A percentile compares a stretch with the other conserved stretches of the same genome.
Evolutionary conservation across 2,113 vertebrate genomes (phyloP).

Genomic region (Ardeotis arabs): DNA sequence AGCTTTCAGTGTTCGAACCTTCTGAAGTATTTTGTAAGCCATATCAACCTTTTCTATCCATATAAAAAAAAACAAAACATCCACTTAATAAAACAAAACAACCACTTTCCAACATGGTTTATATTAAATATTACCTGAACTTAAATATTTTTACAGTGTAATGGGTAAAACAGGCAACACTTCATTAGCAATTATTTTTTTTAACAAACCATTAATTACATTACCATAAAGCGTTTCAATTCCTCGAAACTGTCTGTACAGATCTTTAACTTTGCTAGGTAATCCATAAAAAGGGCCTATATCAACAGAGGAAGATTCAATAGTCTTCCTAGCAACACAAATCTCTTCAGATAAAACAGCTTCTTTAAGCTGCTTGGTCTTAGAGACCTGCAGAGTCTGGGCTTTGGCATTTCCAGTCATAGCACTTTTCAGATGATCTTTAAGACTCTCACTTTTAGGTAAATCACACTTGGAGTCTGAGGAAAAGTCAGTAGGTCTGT

Average conservation of each 20-base stretch:
- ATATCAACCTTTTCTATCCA: background rate
- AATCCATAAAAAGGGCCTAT: conserved; percentile 95
- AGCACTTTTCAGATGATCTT: conserved; percentile 86
- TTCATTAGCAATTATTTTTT: background rate
- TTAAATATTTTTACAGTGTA: background rate
- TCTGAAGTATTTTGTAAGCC: background rate
- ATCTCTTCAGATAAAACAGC: conserved; percentile 86
- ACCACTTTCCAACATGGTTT: background rate
- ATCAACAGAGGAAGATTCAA: conserved; percentile 78
- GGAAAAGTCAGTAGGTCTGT: background rate
- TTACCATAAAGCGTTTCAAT: conserved; percentile 93
- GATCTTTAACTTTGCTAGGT: conserved; percentile 90
- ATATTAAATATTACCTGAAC: background rate
- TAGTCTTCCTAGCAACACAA: conserved; percentile 78
- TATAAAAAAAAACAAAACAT: background rate
- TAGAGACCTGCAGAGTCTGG: conserved; percentile 75
- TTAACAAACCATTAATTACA: background rate
- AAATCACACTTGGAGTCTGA: background rate
- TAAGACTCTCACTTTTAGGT: conserved; percentile 78
- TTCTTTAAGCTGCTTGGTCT: conserved; percentile 81
- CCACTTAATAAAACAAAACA: background rate
- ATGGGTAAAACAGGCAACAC: background rate
- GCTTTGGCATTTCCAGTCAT: conserved; percentile 88
- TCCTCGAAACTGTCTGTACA: conserved; percentile 83
- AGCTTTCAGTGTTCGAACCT: fast-evolving